Conservation (phyloP, 2,888 invertebrate species). For the Pachymerium ferrugineum region DNA sequence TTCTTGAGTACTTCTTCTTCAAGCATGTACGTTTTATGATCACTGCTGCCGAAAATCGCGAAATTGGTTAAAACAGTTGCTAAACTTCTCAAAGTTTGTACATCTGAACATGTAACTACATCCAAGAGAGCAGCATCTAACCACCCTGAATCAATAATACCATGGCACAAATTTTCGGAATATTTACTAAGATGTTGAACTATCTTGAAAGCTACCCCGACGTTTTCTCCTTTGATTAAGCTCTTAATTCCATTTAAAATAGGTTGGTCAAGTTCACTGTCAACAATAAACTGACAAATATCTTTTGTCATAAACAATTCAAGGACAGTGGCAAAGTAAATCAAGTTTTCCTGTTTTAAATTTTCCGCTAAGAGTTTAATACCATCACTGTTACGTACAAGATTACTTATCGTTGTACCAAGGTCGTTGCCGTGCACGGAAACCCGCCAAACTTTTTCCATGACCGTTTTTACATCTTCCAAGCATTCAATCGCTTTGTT, state of each 20-base stretch:
- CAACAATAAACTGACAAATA: neutral
- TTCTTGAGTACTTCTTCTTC: neutral
- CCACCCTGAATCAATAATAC: neutral
- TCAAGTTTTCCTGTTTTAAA: neutral
- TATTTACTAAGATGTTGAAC: neutral
- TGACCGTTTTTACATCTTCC: neutral
- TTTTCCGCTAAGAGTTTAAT: neutral
- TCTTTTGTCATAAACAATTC: neutral
- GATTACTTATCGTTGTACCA: neutral
- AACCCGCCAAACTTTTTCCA: neutral
- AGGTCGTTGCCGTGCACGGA: neutral
- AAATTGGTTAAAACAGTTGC: neutral
- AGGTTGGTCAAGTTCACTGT: neutral
- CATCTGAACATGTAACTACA: neutral
- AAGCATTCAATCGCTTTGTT: too few relatives aligned
- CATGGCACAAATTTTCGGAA: neutral
- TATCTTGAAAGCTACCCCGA: neutral
- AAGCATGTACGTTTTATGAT: neutral
- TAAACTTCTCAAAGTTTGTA: neutral
- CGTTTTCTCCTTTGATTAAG: neutral
- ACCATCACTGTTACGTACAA: neutral
- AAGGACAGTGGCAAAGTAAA: neutral
- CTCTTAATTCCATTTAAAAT: neutral
- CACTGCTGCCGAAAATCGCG: neutral
- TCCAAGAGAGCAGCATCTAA: neutral